These are phyloP conservation scores for Meriones psammophilus DNA, from an alignment of 2,797 vertebrate species.

Conservation along the genomic window DNA sequence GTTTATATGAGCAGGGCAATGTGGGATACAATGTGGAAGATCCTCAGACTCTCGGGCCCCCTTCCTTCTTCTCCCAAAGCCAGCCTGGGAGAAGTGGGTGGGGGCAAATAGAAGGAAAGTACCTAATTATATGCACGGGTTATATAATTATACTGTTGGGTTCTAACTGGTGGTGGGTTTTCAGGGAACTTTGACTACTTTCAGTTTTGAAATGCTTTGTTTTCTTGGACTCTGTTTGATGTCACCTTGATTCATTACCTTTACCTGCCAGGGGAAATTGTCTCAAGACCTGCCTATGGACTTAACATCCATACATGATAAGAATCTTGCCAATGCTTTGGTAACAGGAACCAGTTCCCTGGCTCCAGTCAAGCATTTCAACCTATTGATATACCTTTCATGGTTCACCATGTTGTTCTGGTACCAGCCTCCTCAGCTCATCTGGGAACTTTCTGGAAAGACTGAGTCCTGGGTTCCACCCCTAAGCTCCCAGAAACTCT, in stretches of 20 bases:
- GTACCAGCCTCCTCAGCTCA: neutral
- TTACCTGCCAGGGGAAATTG: slow-evolving; percentile 33
- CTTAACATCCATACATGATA: too few species aligned
- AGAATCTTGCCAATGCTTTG: neutral
- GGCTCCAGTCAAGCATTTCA: neutral
- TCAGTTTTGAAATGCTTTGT: slow-evolving; percentile 71
- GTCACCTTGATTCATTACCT: neutral
- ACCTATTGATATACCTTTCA: neutral
- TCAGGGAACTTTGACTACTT: slow-evolving; percentile 65
- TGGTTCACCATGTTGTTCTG: neutral
- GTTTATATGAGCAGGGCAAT: slow-evolving; percentile 73
- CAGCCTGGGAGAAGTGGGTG: slow-evolving; percentile 70
- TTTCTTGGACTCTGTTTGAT: slow-evolving; percentile 60
- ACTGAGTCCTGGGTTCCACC: slow-evolving; percentile 28
- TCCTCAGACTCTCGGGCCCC: slow-evolving; percentile 24
- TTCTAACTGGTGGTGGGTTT: slow-evolving; percentile 78
- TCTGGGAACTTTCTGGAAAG: slow-evolving; percentile 67
- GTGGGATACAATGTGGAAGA: slow-evolving; percentile 14
- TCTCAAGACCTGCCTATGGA: neutral
- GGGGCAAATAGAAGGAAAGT: slow-evolving; percentile 53
- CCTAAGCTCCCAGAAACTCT: slow-evolving; percentile 70
- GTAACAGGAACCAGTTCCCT: neutral
- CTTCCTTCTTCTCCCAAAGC: neutral
- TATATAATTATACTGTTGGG: slow-evolving; percentile 72
- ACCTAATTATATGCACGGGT: slow-evolving; percentile 69